Percentiles rank a stretch among this genome's conserved stretches.
These are phyloP conservation scores for Hylia prasina DNA, from an alignment of 2,113 vertebrate species.

Conservation along the genomic window DNA sequence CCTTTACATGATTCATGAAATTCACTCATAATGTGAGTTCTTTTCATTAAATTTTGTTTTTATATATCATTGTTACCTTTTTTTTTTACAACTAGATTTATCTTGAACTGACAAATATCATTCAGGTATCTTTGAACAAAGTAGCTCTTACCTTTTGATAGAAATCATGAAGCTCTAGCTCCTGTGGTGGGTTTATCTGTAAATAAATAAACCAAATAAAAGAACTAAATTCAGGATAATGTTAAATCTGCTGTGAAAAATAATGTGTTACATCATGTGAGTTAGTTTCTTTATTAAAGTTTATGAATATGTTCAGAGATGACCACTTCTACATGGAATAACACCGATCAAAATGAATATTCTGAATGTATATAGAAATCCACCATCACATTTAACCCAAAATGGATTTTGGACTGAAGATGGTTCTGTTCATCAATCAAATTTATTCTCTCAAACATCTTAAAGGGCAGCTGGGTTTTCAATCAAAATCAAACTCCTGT, in stretches of 20 bases:
- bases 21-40: conserved; percentile 34
- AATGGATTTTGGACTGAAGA: not conserved
- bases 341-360: not conserved
- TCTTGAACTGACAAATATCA: conserved; percentile 36
- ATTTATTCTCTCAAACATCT: not conserved
- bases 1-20: conserved; percentile 64
- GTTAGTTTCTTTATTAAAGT: not conserved
- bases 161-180: not conserved
- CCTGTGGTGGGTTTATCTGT: not conserved
- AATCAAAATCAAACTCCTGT: not conserved
- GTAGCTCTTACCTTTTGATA: conserved; percentile 5
- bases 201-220: not conserved
- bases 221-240: not conserved
- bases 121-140: conserved; percentile 36
- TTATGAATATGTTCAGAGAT: not conserved
- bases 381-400: not conserved
- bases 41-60: conserved; percentile 68
- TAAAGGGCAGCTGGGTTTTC: not conserved
- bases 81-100: conserved; percentile 8
- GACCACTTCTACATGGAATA: not conserved
- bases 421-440: not conserved
- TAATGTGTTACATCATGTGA: not conserved
- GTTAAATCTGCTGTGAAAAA: not conserved
- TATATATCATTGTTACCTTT: conserved; percentile 24
- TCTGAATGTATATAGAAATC: not conserved